These are phyloP conservation scores for Digitonthophagus gazella DNA, from an alignment of 2,888 invertebrate genomes.

Conservation along the genomic window DNA sequence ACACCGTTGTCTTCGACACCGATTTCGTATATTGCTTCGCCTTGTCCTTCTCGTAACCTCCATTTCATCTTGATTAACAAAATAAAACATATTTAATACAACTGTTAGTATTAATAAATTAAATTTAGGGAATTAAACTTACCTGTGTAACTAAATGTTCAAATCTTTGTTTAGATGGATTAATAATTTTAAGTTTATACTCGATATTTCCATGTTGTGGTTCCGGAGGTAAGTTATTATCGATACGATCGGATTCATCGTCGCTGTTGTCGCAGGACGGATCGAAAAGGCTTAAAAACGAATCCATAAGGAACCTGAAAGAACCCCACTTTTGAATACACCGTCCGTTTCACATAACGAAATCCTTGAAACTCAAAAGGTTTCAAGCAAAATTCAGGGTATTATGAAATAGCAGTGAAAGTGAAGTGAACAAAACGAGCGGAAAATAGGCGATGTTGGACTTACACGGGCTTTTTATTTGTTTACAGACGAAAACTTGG, in stretches of 20 bases:
- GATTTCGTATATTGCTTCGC: constrained; percentile 96
- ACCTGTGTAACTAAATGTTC: constrained; percentile 97
- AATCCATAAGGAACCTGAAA: constrained; percentile 62
- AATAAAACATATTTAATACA: not conserved
- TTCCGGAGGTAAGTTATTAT: constrained; percentile 77
- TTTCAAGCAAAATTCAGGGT: not conserved
- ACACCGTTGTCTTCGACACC: constrained; percentile 91
- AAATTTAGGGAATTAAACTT: constrained; percentile 27
- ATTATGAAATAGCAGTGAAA: not conserved
- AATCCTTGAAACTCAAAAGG: not conserved
- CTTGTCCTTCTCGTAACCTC: constrained; percentile 93
- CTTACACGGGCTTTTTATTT: not conserved
- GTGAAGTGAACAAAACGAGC: too few species aligned
- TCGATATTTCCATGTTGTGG: constrained; percentile 94
- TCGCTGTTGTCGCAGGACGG: constrained; percentile 56
- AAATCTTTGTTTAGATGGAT: constrained; percentile 85
- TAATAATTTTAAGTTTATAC: constrained; percentile 92
- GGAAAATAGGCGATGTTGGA: not conserved
- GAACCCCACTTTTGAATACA: not conserved
- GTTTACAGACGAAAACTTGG: constrained; percentile 1
- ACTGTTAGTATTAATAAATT: constrained; percentile 9
- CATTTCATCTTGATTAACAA: constrained; percentile 76
- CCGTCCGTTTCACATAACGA: constrained; percentile 3
- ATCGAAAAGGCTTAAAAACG: constrained; percentile 79
- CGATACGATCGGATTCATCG: constrained; percentile 55